phyloP scores from a whole-genome alignment of 1,140 invertebrate species.

The Micrasema minimum region DNA sequence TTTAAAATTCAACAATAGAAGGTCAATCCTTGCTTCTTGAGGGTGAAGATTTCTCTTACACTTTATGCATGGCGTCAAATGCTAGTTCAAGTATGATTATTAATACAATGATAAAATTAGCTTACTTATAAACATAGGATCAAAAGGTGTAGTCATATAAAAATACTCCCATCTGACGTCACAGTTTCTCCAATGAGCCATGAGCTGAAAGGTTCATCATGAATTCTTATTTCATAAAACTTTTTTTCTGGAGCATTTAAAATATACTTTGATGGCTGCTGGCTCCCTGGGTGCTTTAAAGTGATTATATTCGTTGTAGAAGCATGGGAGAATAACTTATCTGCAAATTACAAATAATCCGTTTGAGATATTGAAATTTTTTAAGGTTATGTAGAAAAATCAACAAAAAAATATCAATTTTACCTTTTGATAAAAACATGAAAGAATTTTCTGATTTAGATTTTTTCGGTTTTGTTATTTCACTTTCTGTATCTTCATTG shows the following conservation, averaged over 20 bases:
- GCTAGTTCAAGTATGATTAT: too few relatives aligned
- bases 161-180: conserved; percentile 80
- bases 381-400: not conserved
- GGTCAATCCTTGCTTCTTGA: too few relatives aligned
- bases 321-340: conserved; percentile 68
- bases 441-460: conserved; percentile 67
- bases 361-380: not conserved
- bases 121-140: conserved; percentile 76
- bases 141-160: conserved; percentile 76
- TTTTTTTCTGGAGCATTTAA: conserved; percentile 68
- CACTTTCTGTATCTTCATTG: conserved; percentile 16
- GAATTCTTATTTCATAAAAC: conserved; percentile 75
- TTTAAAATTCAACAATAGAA: too few relatives aligned
- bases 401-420: too few relatives aligned
- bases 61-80: too few relatives aligned
- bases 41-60: too few relatives aligned
- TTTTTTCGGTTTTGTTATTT: conserved; percentile 32
- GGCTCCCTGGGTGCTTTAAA: conserved; percentile 74
- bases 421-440: conserved; percentile 75
- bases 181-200: conserved; percentile 79
- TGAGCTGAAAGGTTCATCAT: conserved; percentile 73
- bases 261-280: conserved; percentile 71
- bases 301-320: conserved; percentile 79
- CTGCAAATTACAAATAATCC: too few relatives aligned
- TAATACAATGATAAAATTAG: too few relatives aligned